phyloP scores from a whole-genome alignment of 2,113 vertebrate species.

The Muntiacus reevesi region DNA sequence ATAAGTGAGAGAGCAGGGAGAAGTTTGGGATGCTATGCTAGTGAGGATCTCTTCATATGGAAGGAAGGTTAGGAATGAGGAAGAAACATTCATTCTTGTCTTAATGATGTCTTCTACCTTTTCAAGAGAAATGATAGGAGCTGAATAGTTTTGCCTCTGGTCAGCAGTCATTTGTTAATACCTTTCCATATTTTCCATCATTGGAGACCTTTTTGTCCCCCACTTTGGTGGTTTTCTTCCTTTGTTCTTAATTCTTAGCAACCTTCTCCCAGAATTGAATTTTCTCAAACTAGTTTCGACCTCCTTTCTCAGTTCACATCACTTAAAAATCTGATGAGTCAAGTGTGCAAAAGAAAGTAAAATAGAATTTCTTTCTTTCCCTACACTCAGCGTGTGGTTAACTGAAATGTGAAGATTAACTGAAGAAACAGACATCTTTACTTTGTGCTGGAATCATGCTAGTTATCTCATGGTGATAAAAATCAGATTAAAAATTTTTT shows the following conservation, averaged over 20 bases:
- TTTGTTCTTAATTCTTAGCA: neutral
- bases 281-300: neutral
- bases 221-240: neutral
- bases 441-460: neutral
- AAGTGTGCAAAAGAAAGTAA: neutral
- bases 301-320: neutral
- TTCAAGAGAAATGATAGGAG: neutral
- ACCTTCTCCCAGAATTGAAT: neutral
- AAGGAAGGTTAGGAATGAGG: neutral
- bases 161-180: neutral
- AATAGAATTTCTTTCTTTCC: slow-evolving; percentile 2
- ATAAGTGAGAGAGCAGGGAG: neutral
- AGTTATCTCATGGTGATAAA: neutral
- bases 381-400: neutral
- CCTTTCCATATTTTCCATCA: neutral
- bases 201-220: neutral
- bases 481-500: neutral
- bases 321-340: neutral
- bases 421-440: neutral
- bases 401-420: neutral
- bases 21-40: neutral
- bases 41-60: neutral
- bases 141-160: neutral
- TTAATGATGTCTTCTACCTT: neutral
- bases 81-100: neutral